Evolutionary conservation across 2,888 invertebrate genomes (phyloP).

Genomic region (Eugnorisma glareosa): DNA sequence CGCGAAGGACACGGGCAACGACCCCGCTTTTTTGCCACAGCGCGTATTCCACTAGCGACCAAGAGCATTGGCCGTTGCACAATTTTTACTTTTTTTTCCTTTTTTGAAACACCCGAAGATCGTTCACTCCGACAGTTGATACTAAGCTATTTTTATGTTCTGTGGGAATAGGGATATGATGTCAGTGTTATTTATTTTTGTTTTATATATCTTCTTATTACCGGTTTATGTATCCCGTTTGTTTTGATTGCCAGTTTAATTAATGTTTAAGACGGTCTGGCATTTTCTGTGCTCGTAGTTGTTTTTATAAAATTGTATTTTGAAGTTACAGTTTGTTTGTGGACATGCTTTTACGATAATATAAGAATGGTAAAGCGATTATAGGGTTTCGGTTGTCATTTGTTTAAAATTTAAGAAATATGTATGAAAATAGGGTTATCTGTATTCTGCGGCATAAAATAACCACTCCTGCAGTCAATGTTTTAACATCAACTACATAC

Average conservation of each 20-base stretch:
- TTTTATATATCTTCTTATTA: slow-evolving; percentile 56
- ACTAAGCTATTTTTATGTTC: slow-evolving; percentile 75
- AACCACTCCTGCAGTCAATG: neutral
- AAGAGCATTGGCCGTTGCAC: slow-evolving; percentile 86
- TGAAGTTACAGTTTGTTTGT: slow-evolving; percentile 36
- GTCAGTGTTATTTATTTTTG: slow-evolving; percentile 77
- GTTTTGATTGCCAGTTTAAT: slow-evolving; percentile 76
- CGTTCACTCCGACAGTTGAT: slow-evolving; percentile 82
- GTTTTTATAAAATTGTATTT: slow-evolving; percentile 50
- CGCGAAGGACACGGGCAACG: slow-evolving; percentile 89
- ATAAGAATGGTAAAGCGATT: slow-evolving; percentile 26
- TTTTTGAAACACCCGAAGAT: slow-evolving; percentile 79
- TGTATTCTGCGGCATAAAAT: slow-evolving; percentile 6
- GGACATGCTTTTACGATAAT: slow-evolving; percentile 38
- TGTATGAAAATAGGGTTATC: slow-evolving; percentile 19
- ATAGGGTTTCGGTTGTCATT: slow-evolving; percentile 43
- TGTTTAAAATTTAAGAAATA: slow-evolving; percentile 28
- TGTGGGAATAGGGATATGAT: slow-evolving; percentile 86
- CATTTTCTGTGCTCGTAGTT: slow-evolving; percentile 33
- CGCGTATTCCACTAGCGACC: slow-evolving; percentile 84
- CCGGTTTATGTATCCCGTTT: slow-evolving; percentile 75
- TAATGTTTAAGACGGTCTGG: slow-evolving; percentile 47
- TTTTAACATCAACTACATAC: neutral
- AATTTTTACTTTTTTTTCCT: slow-evolving; percentile 70
- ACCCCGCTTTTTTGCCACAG: slow-evolving; percentile 89